These are phyloP conservation scores for Acropora tenuis DNA, from an alignment of 64 coral and sea anemone species.

Conservation along the genomic window DNA sequence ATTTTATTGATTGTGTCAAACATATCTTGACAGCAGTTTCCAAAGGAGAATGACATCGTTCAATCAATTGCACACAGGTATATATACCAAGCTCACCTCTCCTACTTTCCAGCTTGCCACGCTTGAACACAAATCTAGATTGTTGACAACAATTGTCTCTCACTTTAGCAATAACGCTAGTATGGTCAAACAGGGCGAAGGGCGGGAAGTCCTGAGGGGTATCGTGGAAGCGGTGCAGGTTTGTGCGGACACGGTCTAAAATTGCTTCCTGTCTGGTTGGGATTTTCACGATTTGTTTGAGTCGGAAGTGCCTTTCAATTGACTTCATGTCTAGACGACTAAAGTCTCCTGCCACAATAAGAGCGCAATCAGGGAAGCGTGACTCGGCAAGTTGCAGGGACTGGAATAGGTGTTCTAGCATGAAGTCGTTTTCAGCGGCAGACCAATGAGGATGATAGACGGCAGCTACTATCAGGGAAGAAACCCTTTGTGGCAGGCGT, in stretches of 20 bases:
- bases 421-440: slow-evolving; percentile 5
- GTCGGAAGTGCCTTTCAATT: neutral
- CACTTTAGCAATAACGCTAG: neutral
- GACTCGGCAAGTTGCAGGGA: too few relatives aligned
- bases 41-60: neutral
- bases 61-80: slow-evolving; percentile 46
- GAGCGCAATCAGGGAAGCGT: too few relatives aligned
- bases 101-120: neutral
- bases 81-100: slow-evolving; percentile 12
- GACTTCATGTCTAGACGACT: neutral
- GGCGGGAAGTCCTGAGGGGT: neutral
- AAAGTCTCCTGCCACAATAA: neutral
- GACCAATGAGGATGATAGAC: slow-evolving; percentile 42
- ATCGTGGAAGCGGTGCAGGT: neutral
- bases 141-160: neutral
- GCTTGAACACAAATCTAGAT: slow-evolving; percentile 24
- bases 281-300: neutral
- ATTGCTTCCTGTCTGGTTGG: neutral
- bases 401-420: slow-evolving; percentile 39
- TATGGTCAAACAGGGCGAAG: neutral
- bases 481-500: neutral
- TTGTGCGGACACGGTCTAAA: neutral
- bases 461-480: slow-evolving; percentile 11
- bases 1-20: neutral
- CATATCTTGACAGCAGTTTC: slow-evolving; percentile 9